A percentile compares a stretch with the other conserved stretches of the same genome.
These are phyloP conservation scores for Drosophila melanogaster DNA, from an alignment of 1,140 invertebrate species.

Conservation along the genomic window DNA sequence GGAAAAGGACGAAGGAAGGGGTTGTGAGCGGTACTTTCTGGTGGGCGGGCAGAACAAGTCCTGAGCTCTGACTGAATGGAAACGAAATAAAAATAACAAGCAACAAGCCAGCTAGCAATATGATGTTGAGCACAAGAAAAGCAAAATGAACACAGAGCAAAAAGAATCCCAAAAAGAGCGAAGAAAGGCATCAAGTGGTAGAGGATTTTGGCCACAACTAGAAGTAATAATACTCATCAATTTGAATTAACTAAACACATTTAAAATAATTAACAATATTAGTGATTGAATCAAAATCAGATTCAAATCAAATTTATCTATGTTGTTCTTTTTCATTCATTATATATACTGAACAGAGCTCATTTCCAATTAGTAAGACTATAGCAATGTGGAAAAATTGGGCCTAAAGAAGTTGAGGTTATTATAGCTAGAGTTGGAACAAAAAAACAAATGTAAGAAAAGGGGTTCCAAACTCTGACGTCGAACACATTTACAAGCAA, in stretches of 20 bases:
- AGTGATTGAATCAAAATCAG: too few species aligned
- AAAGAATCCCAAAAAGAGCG: slow-evolving; percentile 28
- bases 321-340: not conserved
- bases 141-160: slow-evolving; percentile 46
- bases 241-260: not conserved
- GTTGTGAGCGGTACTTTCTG: slow-evolving; percentile 1
- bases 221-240: slow-evolving; percentile 10
- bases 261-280: too few species aligned
- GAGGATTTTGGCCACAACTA: not conserved
- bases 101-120: slow-evolving; percentile 41
- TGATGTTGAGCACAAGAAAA: slow-evolving; percentile 44
- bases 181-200: slow-evolving; percentile 7
- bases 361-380: too few species aligned
- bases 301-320: too few species aligned
- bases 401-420: slow-evolving; percentile 22
- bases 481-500: slow-evolving; percentile 82
- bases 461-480: slow-evolving; percentile 56
- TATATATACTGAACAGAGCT: too few species aligned
- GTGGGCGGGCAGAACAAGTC: slow-evolving; percentile 35
- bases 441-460: slow-evolving; percentile 1
- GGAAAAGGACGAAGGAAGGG: slow-evolving; percentile 16
- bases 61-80: slow-evolving; percentile 63
- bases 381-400: not conserved
- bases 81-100: slow-evolving; percentile 70
- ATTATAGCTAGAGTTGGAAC: slow-evolving; percentile 7